Base-by-base conservation (phyloP, 2,888 invertebrate species). In the Cosmopolites sordidus region DNA sequence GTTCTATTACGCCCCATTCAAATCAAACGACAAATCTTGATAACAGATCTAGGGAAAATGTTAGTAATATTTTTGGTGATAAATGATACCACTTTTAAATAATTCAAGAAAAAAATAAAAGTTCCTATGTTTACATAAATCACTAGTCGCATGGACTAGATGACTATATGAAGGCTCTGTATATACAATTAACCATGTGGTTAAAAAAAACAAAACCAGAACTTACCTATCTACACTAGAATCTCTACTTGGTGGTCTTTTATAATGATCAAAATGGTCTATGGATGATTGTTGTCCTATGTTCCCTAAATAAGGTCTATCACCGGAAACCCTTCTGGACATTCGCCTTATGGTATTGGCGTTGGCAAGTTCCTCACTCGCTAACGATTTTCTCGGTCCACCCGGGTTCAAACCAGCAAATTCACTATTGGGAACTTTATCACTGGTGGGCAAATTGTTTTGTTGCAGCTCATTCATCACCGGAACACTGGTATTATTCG, bases 251-350 rank as follows among this genome's bases (percentile, higher is more conserved):
- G 92, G 91, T 47, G 92, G 91, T 71, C 90, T 80, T 74, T 92
- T 91, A 74, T 96, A 96, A 71, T 96, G 95, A 74, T 95, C 95
- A 71, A 93, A 92, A 69, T 92, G 90, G 73, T 93, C 92, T 69
- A 90, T 90, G 63, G 89, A 87, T 9, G 88, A 80, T 75, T 86
- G 80, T 60, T 74, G 76, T 56, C 79, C 81, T 14, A 70, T 68
- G 52, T 59, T 64, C 18, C 64, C 66, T 56, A 75, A 61, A 70
- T 72, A 83, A 70, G 69, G 75, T 64, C 68, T 76, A 59, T 71
- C 75, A 51, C 70, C 72, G 5, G 73, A 72, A 14, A 76, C 72
- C 58, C 78, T 76, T 61, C 77, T 72, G 18, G 81, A 81, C 59
- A 75, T 76, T 62, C 83, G 73, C 66, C 78, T 69, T 61, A 80